Evolutionary conservation across 2,113 vertebrate genomes (phyloP), one percentile per base, ranked within the genome.

Genomic region (Sphyrna mokarran): DNA sequence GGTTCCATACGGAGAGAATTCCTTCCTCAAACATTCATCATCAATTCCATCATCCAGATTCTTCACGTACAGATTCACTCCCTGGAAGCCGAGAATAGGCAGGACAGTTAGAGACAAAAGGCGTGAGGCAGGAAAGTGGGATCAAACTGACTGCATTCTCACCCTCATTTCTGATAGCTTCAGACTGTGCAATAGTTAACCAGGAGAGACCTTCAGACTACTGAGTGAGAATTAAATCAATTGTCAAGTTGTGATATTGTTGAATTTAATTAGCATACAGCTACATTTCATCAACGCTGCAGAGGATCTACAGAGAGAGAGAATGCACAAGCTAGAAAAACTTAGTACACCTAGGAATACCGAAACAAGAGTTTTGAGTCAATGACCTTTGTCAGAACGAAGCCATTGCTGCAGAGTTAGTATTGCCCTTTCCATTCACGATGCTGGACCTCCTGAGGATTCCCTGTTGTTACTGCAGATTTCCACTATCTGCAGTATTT

Each of bases 61-160:
- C 97, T 99, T 99, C 96, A 99, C 98, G 0, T 99, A 99, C 8
- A 99, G 97, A 97, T 99, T 99, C 80, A 99, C 99, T 0, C 99
- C 99, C 99, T 99, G 96, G 40, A 96, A 96, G 96, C 78, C 10
- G 72, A 96, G 48, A 90, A 9, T 96, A 48, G 89, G 85, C 29
- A 90, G 95, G 33, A 33, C 61, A 0, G 20, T n/a, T 22, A 8
- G 7, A 11, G 13, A 16, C 33, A 11, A n/a, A 16, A 16, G 14
- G 18, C 1, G 9, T 0, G 89, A 37, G 37, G 43, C 2, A 37
- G 1, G 14, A 43, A 76, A 11, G 6, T 20, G 1, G 78, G 37
- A 83, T 83, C 80, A 83, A 40, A 83, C n/a, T 37, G 33, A 80
- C 13, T 37, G 76, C 33, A 16, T 83, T 18, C n/a, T 20, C 23